Conservation (phyloP, 2,797 vertebrate species). For the Muraenolepis orangiensis region DNA sequence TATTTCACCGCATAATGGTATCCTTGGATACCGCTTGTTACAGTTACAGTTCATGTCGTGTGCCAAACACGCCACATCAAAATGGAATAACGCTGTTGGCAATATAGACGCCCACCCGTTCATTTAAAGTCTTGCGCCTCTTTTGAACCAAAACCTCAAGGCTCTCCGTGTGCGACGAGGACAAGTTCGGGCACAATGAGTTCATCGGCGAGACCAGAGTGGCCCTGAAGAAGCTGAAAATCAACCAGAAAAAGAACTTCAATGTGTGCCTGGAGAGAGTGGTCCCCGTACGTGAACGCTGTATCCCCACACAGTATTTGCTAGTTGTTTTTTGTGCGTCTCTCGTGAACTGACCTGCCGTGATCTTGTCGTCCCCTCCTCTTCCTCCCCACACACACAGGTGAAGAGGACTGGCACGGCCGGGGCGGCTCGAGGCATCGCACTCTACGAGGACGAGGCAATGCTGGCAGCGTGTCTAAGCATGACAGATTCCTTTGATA, state of each 20-base stretch:
- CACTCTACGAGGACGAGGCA: conserved; percentile 95
- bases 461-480: conserved; percentile 49
- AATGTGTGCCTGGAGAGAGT: conserved; percentile 94
- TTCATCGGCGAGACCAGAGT: conserved; percentile 97
- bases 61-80: background rate
- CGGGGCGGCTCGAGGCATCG: conserved; percentile 84
- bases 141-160: conserved; percentile 62
- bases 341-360: conserved; percentile 35
- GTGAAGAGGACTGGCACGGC: conserved; percentile 87
- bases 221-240: conserved; percentile 91
- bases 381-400: conserved; percentile 54
- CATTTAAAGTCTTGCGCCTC: conserved; percentile 21
- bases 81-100: background rate
- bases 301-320: background rate
- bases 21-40: background rate
- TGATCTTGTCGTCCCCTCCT: conserved; percentile 18
- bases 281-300: conserved; percentile 77
- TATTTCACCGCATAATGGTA: background rate
- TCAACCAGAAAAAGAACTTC: conserved; percentile 93
- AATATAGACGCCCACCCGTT: background rate
- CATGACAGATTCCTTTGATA: conserved; percentile 34
- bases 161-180: conserved; percentile 95
- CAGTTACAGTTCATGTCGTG: too few relatives aligned
- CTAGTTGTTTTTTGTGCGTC: conserved; percentile 9
- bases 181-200: conserved; percentile 97